phyloP scores from a whole-genome alignment of 2,888 invertebrate species.

The Epinotia brunnichana region DNA sequence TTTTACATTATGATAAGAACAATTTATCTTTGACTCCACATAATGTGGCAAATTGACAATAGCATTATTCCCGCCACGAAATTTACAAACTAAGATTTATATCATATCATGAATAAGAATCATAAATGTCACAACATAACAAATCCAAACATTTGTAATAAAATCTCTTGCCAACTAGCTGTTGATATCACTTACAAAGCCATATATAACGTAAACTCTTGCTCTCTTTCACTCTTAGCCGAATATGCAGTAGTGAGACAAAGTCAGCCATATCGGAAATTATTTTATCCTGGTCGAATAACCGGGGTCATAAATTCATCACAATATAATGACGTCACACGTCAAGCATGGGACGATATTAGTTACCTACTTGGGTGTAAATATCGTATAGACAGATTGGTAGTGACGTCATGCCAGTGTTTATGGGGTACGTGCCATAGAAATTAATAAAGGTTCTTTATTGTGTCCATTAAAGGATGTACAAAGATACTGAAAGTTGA shows the following conservation, averaged over 20 bases:
- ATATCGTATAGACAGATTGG: slow-evolving; percentile 30
- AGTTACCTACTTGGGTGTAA: slow-evolving; percentile 31
- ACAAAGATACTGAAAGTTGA: background rate
- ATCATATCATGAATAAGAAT: slow-evolving; percentile 2
- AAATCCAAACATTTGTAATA: slow-evolving; percentile 28
- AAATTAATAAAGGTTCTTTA: background rate
- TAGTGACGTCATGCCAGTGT: slow-evolving; percentile 19
- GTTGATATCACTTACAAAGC: slow-evolving; percentile 40
- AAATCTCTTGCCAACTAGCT: slow-evolving; percentile 46
- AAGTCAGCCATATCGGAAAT: background rate
- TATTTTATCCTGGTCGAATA: background rate
- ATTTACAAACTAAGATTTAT: slow-evolving; percentile 14
- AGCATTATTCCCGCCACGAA: background rate
- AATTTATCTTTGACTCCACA: background rate
- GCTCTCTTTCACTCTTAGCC: background rate
- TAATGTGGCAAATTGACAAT: background rate
- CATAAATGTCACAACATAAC: slow-evolving; percentile 31
- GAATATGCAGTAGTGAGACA: background rate
- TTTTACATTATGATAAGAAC: background rate
- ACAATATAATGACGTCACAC: slow-evolving; percentile 40
- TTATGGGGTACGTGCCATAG: background rate
- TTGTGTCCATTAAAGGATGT: too few species aligned
- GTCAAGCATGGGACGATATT: slow-evolving; percentile 13
- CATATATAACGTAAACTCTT: background rate
- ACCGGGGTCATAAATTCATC: slow-evolving; percentile 35